Evolutionary conservation across 2,113 vertebrate species (phyloP).

Genomic region (Pampusana beccarii): DNA sequence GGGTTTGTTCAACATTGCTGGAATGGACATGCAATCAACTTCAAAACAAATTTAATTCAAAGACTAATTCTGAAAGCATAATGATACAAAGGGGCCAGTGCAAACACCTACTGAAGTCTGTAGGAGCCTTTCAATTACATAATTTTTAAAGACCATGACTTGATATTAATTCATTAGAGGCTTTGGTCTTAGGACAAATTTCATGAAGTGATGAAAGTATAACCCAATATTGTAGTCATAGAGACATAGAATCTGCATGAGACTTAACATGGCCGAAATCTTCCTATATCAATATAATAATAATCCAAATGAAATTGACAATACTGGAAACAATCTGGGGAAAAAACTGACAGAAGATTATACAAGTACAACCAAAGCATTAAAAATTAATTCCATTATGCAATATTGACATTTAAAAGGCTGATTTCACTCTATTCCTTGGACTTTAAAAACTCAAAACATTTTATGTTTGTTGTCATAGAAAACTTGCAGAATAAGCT

Average conservation of each 20-base stretch:
- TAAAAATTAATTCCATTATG: not conserved
- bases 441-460: not conserved
- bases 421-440: not conserved
- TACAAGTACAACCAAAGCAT: not conserved
- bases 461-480: not conserved
- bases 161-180: not conserved
- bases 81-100: not conserved
- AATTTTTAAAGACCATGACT: not conserved
- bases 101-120: not conserved
- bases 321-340: not conserved
- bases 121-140: not conserved
- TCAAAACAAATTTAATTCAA: slow-evolving; percentile 37
- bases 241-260: not conserved
- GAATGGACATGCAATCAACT: not conserved
- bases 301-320: not conserved
- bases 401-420: not conserved
- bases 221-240: not conserved
- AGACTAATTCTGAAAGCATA: slow-evolving; percentile 3
- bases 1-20: not conserved
- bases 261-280: not conserved
- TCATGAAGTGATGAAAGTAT: not conserved
- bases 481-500: not conserved
- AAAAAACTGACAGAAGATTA: not conserved
- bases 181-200: not conserved
- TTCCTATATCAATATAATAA: not conserved